phyloP scores from a whole-genome alignment of 2,888 invertebrate species.

The Hemaris fuciformis region DNA sequence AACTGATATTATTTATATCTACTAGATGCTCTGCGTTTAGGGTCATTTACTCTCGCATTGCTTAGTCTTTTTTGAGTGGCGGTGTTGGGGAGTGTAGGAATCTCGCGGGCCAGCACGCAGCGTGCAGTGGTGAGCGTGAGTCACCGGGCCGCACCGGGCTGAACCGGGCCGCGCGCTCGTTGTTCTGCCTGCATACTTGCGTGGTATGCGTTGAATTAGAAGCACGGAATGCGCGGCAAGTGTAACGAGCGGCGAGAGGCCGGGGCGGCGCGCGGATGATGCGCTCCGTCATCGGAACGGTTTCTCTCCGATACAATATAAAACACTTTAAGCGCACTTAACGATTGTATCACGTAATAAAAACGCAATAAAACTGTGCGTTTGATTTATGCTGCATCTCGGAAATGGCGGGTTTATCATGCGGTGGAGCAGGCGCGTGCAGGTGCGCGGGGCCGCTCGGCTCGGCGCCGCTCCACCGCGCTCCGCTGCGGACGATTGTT shows the following conservation, averaged over 20 bases:
- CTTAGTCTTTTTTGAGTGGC: conserved; percentile 46
- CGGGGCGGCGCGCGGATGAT: conserved; percentile 33
- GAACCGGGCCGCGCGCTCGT: too few species aligned
- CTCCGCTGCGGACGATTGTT: conserved; percentile 45
- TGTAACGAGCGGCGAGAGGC: conserved; percentile 18
- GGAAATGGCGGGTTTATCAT: conserved; percentile 40
- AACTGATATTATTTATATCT: conserved; percentile 69
- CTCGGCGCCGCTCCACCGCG: background rate
- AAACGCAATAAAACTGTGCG: conserved; percentile 39
- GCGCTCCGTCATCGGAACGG: conserved; percentile 30
- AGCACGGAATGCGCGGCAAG: background rate
- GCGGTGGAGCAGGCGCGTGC: conserved; percentile 58
- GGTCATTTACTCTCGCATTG: conserved; percentile 25
- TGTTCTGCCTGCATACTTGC: background rate
- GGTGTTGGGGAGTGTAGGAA: conserved; percentile 31
- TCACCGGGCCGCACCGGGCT: too few species aligned
- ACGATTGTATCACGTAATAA: conserved; percentile 40
- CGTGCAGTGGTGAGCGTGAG: background rate
- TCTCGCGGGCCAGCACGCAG: background rate
- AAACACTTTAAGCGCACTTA: conserved; percentile 35
- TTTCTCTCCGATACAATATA: conserved; percentile 30
- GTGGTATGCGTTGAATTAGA: background rate
- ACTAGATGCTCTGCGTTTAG: conserved; percentile 43
- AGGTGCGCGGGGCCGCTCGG: conserved; percentile 57
- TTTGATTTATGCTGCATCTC: conserved; percentile 45